Evolutionary conservation across 2,113 vertebrate genomes (phyloP), one percentile per base, ranked within the genome.

Genomic region (Leucopsar rothschildi): DNA sequence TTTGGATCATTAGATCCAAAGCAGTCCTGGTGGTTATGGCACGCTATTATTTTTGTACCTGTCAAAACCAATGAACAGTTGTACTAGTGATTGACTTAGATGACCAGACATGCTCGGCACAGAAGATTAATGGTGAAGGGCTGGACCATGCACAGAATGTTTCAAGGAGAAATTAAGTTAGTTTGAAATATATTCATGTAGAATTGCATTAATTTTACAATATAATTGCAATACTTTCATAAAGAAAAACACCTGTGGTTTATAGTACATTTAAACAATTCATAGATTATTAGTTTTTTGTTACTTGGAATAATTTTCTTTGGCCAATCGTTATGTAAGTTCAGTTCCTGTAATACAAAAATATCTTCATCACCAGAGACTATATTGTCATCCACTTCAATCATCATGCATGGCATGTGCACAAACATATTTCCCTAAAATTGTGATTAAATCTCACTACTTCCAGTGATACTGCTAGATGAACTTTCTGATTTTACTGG

Each of bases 11-110:
- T 86, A 75, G 57, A 64, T 71, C 49, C 65, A 87, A 92, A 94
- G 52, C 81, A 91, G 73, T 95, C 57, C 17, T 70, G n/a, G 53
- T 94, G 69, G 68, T 94, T 75, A 82, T 86, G 52, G 64, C 27
- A 47, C 2, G n/a, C 52, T 88, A 57, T 87, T 92, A 77, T 89
- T 96, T 96, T 92, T 96, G 72, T 84, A 39, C 19, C 77, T 92
- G 81, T 89, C 95, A 87, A 92, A 95, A 71, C 31, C 92, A 82
- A 57, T 86, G 77, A 92, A 25, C 44, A 68, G 47, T 86, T 94
- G 27, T 78, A 63, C 47, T 60, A 60, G 37, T 72, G 81, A 87
- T 49, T 73, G 57, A 49, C 31, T 91, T 79, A 96, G 90, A 57
- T 94, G 82, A 65, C 84, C 92, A 91, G 73, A 86, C 77, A 47